Base-by-base conservation (phyloP, 2,797 vertebrate genomes). In the Chiropotes sagulatus region DNA sequence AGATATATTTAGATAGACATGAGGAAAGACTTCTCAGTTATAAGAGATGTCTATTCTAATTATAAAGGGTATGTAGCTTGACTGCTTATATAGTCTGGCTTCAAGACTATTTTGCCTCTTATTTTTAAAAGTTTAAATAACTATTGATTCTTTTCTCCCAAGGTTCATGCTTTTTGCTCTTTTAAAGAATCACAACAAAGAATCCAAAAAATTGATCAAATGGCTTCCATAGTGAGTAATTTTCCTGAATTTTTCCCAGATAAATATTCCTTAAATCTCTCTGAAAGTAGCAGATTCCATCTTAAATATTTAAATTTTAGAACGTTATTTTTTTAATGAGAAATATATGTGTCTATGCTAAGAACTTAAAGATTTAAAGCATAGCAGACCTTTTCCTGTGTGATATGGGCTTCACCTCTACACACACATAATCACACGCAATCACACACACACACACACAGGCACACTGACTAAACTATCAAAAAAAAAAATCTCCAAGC, bases 1-100 rank as follows among this genome's bases (percentile, higher is more conserved):
- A 82, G 84, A 50, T 96, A 76, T 83, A 95, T 90, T 97, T 93
- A 96, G 94, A 81, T 79, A 94, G 46, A 85, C 46, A 19, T 64
- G 26, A 95, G 50, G 76, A 96, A 95, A 61, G 87, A 92, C 89
- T 96, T 92, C 52, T 50, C 54, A 48, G 78, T 81, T 52, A 72
- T 44, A 88, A 67, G 26, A 44, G 26, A 58, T 88, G 36, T 82
- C 41, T 94, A 36, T 78, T 92, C 79, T 94, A 85, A 95, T 92
- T 90, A 50, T 94, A 90, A 93, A 70, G 17, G n/a, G 3, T 76
- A 7, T 57, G 26, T 30, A 41, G 39, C 73, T 94, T 89, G n/a
- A 11, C 44, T 89, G 54, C 44, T 86, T 81, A 57, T 54, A 61
- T 26, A 26, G 84, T 81, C 33, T 92, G 81, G 26, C 84, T 90